A percentile compares a stretch with the other conserved stretches of the same genome.
Evolutionary conservation across 1,140 invertebrate genomes (phyloP).

Genomic region (Trichonephila clavipes): DNA sequence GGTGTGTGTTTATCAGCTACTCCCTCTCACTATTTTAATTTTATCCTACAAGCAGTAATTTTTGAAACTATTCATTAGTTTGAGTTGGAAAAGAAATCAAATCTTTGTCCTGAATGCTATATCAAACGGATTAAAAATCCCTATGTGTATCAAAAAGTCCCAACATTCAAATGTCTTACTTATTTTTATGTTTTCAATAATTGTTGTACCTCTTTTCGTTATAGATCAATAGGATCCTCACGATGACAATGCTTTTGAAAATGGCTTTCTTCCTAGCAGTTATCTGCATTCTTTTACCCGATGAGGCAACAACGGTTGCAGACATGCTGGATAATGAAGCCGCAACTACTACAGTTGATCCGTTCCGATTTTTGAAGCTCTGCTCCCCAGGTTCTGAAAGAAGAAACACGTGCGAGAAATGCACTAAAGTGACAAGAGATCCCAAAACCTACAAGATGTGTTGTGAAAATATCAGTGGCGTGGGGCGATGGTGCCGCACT

Average conservation of each 20-base stretch:
- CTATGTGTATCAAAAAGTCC: too few species aligned
- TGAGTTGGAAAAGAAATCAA: too few species aligned
- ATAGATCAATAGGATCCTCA: not conserved
- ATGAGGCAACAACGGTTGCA: not conserved
- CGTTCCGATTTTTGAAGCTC: not conserved
- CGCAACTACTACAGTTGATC: not conserved
- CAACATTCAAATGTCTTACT: too few species aligned
- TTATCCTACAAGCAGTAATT: too few species aligned
- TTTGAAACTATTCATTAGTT: too few species aligned
- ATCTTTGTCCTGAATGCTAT: too few species aligned
- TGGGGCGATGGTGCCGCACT: conserved; percentile 15
- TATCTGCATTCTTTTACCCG: not conserved
- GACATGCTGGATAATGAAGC: not conserved
- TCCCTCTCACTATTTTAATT: too few species aligned
- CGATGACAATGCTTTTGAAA: not conserved
- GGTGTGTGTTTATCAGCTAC: too few species aligned
- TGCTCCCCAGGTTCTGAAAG: conserved; percentile 38
- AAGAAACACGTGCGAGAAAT: conserved; percentile 53
- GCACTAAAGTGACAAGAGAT: conserved; percentile 63
- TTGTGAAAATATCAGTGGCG: conserved; percentile 38
- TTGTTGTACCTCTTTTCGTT: not conserved
- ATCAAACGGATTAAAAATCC: too few species aligned
- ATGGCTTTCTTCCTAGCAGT: not conserved
- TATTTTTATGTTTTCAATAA: too few species aligned
- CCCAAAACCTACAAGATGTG: conserved; percentile 47